phyloP scores from a whole-genome alignment of 2,888 invertebrate species.

The Drosophila rubida region DNA sequence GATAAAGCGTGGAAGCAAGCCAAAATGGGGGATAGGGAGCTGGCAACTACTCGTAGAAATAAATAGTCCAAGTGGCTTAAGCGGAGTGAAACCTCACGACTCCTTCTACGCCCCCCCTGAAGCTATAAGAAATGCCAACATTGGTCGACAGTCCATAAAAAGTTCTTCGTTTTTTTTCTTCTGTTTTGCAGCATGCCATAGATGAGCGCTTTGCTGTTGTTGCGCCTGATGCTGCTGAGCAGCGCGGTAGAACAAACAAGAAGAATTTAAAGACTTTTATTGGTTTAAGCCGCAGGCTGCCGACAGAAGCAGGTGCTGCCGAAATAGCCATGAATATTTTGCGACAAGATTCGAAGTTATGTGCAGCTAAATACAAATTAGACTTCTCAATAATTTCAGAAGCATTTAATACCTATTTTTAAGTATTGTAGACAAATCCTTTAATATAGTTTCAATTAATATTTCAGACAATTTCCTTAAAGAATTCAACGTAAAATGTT shows the following conservation, averaged over 20 bases:
- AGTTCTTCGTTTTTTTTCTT: conserved; percentile 27
- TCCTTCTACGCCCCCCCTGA: not conserved
- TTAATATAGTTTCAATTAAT: too few relatives aligned
- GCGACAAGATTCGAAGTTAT: conserved; percentile 4
- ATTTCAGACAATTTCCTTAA: too few relatives aligned
- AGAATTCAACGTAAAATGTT: too few relatives aligned
- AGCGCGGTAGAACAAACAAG: conserved; percentile 15
- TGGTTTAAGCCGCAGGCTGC: conserved; percentile 54
- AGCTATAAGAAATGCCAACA: conserved; percentile 58
- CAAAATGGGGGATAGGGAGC: not conserved
- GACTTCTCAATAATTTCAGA: not conserved
- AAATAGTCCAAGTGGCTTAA: conserved; percentile 56
- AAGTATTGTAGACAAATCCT: too few relatives aligned
- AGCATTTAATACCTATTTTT: too few relatives aligned
- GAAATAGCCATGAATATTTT: conserved; percentile 13
- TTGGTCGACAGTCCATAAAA: conserved; percentile 48
- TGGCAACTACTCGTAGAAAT: conserved; percentile 29
- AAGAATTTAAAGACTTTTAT: conserved; percentile 56
- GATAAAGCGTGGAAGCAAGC: too few relatives aligned
- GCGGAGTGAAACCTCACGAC: conserved; percentile 15
- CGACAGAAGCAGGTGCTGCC: conserved; percentile 34
- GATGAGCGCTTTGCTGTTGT: conserved; percentile 17
- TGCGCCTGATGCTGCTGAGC: conserved; percentile 10
- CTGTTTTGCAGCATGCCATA: conserved; percentile 22
- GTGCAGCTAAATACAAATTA: not conserved